phyloP scores from a whole-genome alignment of 2,113 vertebrate species.

The Calyptomena viridis region DNA sequence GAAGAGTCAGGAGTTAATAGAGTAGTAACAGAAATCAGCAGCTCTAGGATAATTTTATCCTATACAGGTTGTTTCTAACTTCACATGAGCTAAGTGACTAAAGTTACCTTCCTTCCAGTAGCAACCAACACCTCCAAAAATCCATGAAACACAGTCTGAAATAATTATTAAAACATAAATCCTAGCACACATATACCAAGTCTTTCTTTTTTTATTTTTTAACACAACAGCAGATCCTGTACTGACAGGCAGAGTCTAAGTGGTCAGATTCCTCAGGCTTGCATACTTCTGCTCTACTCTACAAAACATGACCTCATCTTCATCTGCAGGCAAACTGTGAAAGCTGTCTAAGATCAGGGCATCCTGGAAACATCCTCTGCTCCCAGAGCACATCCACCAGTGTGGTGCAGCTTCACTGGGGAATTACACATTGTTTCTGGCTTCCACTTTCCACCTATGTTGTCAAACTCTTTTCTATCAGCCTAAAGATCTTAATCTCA shows the following conservation, averaged over 20 bases:
- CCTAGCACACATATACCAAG: accelerated
- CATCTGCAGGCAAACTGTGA: not conserved
- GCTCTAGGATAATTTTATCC: not conserved
- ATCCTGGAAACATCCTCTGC: not conserved
- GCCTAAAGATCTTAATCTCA: not conserved
- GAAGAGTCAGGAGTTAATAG: not conserved
- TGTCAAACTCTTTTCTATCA: not conserved
- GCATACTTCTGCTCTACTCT: not conserved
- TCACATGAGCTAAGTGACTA: not conserved
- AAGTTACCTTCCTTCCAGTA: not conserved
- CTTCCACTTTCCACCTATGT: not conserved
- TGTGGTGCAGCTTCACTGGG: not conserved
- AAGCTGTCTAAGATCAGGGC: not conserved
- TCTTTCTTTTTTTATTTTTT: not conserved
- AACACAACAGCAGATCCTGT: not conserved
- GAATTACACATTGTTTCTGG: not conserved
- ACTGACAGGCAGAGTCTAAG: not conserved
- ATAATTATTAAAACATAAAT: not conserved
- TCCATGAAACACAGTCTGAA: not conserved
- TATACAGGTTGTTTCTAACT: not conserved
- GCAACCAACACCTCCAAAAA: not conserved
- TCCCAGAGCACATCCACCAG: not conserved
- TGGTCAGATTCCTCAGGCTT: not conserved
- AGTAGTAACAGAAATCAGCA: not conserved
- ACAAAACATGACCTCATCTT: not conserved